Conservation (phyloP, 2,113 vertebrate species). For the Gnathonemus longibarbis region DNA sequence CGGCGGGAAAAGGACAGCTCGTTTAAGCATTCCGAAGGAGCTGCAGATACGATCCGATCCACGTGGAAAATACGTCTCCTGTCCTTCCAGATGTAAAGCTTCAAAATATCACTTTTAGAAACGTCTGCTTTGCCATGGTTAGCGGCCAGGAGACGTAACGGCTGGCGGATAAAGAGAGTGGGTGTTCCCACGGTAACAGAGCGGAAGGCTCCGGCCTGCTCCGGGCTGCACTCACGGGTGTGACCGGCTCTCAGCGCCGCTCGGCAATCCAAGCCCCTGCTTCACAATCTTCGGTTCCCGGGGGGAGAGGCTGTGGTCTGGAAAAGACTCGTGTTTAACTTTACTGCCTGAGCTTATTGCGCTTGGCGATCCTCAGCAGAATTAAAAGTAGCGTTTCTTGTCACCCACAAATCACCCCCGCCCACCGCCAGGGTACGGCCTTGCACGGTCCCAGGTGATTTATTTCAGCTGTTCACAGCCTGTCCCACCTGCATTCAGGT, state of each 20-base stretch:
- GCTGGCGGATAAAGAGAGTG: conserved; percentile 11
- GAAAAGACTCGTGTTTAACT: conserved; percentile 69
- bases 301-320: conserved; percentile 72
- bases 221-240: conserved; percentile 32
- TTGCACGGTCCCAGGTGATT: background rate
- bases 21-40: background rate
- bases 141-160: background rate
- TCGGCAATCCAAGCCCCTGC: background rate
- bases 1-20: background rate
- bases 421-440: background rate
- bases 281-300: conserved; percentile 48
- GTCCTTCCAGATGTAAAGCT: conserved; percentile 23
- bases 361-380: conserved; percentile 68
- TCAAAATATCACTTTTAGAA: conserved; percentile 18
- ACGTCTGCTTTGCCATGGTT: conserved; percentile 21
- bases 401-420: conserved; percentile 36
- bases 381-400: conserved; percentile 58
- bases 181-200: conserved; percentile 15
- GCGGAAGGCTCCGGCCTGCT: conserved; percentile 19
- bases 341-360: conserved; percentile 65
- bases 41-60: background rate
- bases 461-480: conserved; percentile 30
- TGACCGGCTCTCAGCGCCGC: conserved; percentile 28
- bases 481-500: conserved; percentile 35
- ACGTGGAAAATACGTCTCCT: conserved; percentile 24